Evolutionary conservation across 2,888 invertebrate genomes (phyloP).

Genomic region (Clunio marinus): DNA sequence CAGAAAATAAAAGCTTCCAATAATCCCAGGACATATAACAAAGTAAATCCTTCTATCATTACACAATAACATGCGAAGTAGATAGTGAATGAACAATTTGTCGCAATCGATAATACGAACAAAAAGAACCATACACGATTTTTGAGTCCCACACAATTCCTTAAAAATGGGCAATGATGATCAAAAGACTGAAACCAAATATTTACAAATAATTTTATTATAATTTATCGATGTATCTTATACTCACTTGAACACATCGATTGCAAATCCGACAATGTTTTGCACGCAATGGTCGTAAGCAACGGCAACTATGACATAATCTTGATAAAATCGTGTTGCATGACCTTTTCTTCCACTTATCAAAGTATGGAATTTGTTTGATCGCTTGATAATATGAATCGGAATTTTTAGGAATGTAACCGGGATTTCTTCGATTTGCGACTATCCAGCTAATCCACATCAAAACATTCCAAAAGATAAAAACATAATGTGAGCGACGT

Average conservation of each 20-base stretch:
- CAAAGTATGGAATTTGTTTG: slow-evolving; percentile 86
- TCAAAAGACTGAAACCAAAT: slow-evolving; percentile 66
- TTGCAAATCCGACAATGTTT: slow-evolving; percentile 92
- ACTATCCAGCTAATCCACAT: slow-evolving; percentile 88
- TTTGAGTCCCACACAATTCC: slow-evolving; percentile 87
- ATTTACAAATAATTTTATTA: background rate
- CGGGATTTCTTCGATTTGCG: slow-evolving; percentile 84
- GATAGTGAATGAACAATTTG: slow-evolving; percentile 81
- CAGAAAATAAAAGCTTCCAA: slow-evolving; percentile 80
- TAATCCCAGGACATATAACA: slow-evolving; percentile 78
- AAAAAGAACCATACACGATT: slow-evolving; percentile 92
- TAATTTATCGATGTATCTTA: background rate
- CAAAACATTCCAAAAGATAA: slow-evolving; percentile 82
- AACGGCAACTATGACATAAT: slow-evolving; percentile 86
- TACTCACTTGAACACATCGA: slow-evolving; percentile 59
- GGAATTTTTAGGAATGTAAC: slow-evolving; percentile 82
- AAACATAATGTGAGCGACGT: slow-evolving; percentile 81
- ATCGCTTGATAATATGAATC: slow-evolving; percentile 87
- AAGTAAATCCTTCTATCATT: slow-evolving; percentile 76
- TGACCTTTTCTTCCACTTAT: slow-evolving; percentile 80
- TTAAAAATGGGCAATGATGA: slow-evolving; percentile 93
- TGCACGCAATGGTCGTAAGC: slow-evolving; percentile 78
- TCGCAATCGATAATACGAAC: slow-evolving; percentile 81
- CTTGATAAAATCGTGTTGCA: slow-evolving; percentile 69
- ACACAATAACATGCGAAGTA: slow-evolving; percentile 84